Base-by-base conservation (phyloP, 2,888 invertebrate genomes). In the Crioceris asparagi region DNA sequence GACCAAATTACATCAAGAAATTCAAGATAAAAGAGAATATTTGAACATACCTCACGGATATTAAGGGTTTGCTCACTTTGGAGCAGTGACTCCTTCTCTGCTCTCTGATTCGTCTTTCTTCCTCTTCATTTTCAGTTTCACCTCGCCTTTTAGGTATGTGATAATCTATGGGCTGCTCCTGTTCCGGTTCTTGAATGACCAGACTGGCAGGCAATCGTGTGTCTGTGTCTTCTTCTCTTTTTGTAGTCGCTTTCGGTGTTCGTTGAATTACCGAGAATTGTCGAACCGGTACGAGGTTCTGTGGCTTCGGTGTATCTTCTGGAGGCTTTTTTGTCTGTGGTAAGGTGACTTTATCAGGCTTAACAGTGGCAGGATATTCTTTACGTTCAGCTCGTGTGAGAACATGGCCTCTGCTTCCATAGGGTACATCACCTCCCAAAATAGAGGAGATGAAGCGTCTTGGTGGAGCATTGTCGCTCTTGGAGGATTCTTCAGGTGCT, bases 101-200 rank as follows among this genome's bases (percentile, higher is more conserved):
- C 57, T 81, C 80, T 46, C 78, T 69, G 15, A 75, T 70, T 57
- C 76, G 74, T 50, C 73, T 77, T 65, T 74, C 83, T 43, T 74
- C 77, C 59, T 76, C 75, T 54, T 79, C 79, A 49, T 77, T 76
- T 57, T 77, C 77, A 7, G 68, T 65, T 56, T 77, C 77, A 5
- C 79, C 79, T 42, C 77, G 73, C 54, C 83, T 76, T 61, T 85
- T 86, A 16, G 87, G 87, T 47, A 88, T 83, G 55, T 79, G 87
- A 60, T 88, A 88, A 59, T 88, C 87, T 43, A 88, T 88, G 0
- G 88, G 88, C 52, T 87, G 87, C 43, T 88, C 87, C 52, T 63
- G 53, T 54, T 54, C 55, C 30, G 57, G 54, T 46, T 59, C 57
- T 36, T 56, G 56, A 16, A 53, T 43, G 8, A 47, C 41, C 18